These are phyloP conservation scores for Apocheima hispidaria DNA, from an alignment of 2,888 invertebrate species.

Conservation along the genomic window DNA sequence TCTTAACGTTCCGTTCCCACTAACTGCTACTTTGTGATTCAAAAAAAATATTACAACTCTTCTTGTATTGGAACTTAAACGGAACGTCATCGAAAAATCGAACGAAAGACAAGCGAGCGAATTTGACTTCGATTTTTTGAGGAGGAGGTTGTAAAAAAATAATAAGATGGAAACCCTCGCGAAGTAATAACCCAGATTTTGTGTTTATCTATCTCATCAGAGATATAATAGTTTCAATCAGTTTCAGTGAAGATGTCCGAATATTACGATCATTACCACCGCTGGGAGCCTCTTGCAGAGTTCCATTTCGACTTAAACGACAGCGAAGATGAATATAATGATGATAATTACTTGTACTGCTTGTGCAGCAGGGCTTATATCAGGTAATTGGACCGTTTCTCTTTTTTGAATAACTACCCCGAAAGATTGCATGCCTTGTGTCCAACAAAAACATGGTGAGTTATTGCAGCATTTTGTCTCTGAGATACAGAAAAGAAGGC, in stretches of 20 bases:
- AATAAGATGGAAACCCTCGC: conserved; percentile 22
- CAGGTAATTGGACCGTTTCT: conserved; percentile 75
- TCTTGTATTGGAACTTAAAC: neutral
- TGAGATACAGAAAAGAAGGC: too few relatives aligned
- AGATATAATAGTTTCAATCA: conserved; percentile 10
- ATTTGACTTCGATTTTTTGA: conserved; percentile 41
- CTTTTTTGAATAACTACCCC: neutral
- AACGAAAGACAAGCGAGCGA: conserved; percentile 12
- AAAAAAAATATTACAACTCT: too few relatives aligned
- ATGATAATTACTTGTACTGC: conserved; percentile 87
- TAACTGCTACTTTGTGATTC: too few relatives aligned
- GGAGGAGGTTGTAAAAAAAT: conserved; percentile 24
- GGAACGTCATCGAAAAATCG: conserved; percentile 5
- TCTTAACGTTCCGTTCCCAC: neutral
- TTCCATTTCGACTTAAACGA: conserved; percentile 82
- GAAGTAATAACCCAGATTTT: conserved; percentile 5
- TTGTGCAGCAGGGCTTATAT: conserved; percentile 90
- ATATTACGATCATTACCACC: conserved; percentile 76
- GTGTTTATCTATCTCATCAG: neutral
- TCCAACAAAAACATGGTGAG: neutral
- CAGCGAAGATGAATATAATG: conserved; percentile 65
- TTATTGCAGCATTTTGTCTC: too few relatives aligned
- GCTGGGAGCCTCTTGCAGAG: conserved; percentile 90
- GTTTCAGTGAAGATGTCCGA: conserved; percentile 71
- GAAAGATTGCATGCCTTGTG: too few relatives aligned